Percentiles rank a stretch among this genome's conserved stretches.
phyloP scores from a whole-genome alignment of 2,797 vertebrate genomes.

The Anas bernieri region DNA sequence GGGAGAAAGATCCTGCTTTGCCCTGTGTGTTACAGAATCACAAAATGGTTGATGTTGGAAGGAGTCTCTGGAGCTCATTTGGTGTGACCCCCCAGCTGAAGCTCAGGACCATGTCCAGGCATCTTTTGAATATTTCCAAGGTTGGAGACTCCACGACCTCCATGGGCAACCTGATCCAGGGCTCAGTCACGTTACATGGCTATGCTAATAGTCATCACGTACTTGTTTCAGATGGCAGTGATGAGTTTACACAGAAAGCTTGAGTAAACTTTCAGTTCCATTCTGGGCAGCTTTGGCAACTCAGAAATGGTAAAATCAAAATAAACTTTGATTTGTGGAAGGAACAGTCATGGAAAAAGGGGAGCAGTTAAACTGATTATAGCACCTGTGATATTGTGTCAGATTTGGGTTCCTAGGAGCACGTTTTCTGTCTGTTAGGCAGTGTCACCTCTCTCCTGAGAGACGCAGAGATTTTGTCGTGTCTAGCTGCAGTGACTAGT shows the following conservation, averaged over 20 bases:
- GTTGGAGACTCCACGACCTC: too few species aligned
- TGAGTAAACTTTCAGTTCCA: neutral
- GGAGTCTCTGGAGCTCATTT: too few species aligned
- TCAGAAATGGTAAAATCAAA: neutral
- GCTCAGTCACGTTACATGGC: too few species aligned
- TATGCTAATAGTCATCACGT: neutral
- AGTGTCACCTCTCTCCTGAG: neutral
- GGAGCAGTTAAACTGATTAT: neutral
- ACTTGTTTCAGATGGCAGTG: neutral
- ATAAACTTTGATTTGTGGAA: neutral
- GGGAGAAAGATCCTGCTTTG: neutral
- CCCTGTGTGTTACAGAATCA: neutral
- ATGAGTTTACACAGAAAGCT: neutral
- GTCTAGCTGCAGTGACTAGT: neutral
- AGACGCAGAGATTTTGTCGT: neutral
- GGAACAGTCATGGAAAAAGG: neutral
- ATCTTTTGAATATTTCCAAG: too few species aligned
- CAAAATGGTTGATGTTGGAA: too few species aligned
- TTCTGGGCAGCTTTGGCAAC: neutral
- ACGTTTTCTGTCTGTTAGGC: too few species aligned
- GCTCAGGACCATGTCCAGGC: too few species aligned
- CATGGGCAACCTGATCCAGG: too few species aligned
- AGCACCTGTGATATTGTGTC: neutral
- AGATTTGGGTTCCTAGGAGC: neutral
- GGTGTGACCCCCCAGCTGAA: too few species aligned